phyloP scores from a whole-genome alignment of 2,113 vertebrate genomes.

The Gracilinanus agilis region DNA sequence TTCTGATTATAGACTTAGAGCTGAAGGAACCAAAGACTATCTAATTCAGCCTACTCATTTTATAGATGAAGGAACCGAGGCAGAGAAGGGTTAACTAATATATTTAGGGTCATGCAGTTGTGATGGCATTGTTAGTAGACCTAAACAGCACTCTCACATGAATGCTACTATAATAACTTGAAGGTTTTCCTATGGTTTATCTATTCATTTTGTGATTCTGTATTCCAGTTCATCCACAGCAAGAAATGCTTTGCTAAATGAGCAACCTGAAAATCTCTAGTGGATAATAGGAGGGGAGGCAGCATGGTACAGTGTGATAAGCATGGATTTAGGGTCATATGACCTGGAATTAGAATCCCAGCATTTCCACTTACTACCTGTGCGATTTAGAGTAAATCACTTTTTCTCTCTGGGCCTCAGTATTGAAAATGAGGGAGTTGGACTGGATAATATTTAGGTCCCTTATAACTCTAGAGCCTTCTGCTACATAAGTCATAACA shows the following conservation, averaged over 20 bases:
- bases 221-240: not conserved
- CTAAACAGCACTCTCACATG: not conserved
- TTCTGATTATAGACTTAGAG: not conserved
- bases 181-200: constrained; percentile 27
- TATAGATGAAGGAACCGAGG: not conserved
- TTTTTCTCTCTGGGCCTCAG: not conserved
- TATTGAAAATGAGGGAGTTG: not conserved
- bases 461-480: not conserved
- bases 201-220: constrained; percentile 37
- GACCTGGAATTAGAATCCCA: not conserved
- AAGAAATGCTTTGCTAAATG: constrained; percentile 51
- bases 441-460: not conserved
- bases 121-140: not conserved
- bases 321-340: not conserved
- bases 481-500: not conserved
- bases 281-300: not conserved
- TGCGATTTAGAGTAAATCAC: not conserved
- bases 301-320: not conserved
- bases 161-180: constrained; percentile 6
- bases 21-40: not conserved
- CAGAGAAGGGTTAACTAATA: not conserved
- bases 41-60: not conserved
- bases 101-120: not conserved
- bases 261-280: constrained; percentile 20
- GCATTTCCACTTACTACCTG: not conserved